phyloP scores from a whole-genome alignment of 2,797 vertebrate genomes.

The Acestrorhynchus altus region DNA sequence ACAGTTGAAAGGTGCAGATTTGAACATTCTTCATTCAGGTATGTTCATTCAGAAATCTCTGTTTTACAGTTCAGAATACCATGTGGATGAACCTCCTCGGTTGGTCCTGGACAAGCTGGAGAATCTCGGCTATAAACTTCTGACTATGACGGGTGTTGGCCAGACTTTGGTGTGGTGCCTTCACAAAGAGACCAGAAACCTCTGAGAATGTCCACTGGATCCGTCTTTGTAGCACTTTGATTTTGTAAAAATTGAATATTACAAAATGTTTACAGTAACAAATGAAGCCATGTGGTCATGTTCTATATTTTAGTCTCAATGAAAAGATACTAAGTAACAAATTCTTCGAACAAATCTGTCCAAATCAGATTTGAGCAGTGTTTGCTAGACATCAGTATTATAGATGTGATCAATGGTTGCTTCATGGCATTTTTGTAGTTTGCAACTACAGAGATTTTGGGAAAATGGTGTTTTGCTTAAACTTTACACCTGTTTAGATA shows the following conservation, averaged over 20 bases:
- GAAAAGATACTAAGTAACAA: not conserved
- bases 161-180: slow-evolving; percentile 98
- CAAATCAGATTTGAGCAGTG: not conserved
- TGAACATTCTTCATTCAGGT: too few species aligned
- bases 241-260: not conserved
- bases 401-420: not conserved
- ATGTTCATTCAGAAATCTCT: not conserved
- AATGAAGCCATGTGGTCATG: not conserved
- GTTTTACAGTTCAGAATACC: slow-evolving; percentile 87
- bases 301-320: not conserved
- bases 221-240: slow-evolving; percentile 1
- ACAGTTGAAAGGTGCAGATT: too few species aligned
- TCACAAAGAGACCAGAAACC: slow-evolving; percentile 80
- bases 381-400: not conserved
- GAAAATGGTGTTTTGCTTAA: not conserved
- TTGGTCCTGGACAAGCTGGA: slow-evolving; percentile 95
- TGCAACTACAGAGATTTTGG: not conserved
- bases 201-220: not conserved
- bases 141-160: slow-evolving; percentile 94
- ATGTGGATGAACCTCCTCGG: slow-evolving; percentile 88
- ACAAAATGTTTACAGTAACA: not conserved
- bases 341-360: not conserved
- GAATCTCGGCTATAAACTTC: slow-evolving; percentile 85
- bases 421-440: not conserved
- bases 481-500: not conserved